phyloP scores from a whole-genome alignment of 2,888 invertebrate species.

The Apamea sordens region DNA sequence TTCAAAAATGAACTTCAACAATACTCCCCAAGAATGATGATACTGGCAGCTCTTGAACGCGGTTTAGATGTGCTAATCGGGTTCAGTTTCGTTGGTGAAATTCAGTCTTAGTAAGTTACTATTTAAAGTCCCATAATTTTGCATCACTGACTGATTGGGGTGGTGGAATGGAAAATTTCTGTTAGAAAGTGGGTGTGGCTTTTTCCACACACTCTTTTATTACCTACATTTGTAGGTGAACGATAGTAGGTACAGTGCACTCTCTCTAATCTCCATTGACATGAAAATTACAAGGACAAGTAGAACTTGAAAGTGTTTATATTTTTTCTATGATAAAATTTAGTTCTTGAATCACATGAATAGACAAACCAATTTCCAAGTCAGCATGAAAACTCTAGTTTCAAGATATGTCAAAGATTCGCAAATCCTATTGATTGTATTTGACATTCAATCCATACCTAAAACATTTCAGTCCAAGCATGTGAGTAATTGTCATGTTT shows the following conservation, averaged over 20 bases:
- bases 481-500: slow-evolving; percentile 21
- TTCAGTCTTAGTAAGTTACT: neutral
- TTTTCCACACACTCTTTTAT: neutral
- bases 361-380: neutral
- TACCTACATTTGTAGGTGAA: slow-evolving; percentile 14
- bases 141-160: neutral
- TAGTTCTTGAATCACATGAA: neutral
- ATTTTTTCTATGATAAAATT: neutral
- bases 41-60: neutral
- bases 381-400: neutral
- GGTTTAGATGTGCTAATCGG: neutral
- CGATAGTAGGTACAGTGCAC: slow-evolving; percentile 22
- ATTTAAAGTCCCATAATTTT: neutral
- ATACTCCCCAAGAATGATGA: too few species aligned
- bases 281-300: slow-evolving; percentile 11
- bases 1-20: too few species aligned
- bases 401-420: neutral
- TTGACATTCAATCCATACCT: neutral
- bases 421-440: neutral
- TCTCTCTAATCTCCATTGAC: slow-evolving; percentile 8
- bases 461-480: neutral
- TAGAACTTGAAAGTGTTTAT: slow-evolving; percentile 2
- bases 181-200: slow-evolving; percentile 38
- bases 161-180: neutral
- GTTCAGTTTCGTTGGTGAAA: neutral